phyloP scores from a whole-genome alignment of 2,888 invertebrate genomes.

The Nipponacmea schrenckii region DNA sequence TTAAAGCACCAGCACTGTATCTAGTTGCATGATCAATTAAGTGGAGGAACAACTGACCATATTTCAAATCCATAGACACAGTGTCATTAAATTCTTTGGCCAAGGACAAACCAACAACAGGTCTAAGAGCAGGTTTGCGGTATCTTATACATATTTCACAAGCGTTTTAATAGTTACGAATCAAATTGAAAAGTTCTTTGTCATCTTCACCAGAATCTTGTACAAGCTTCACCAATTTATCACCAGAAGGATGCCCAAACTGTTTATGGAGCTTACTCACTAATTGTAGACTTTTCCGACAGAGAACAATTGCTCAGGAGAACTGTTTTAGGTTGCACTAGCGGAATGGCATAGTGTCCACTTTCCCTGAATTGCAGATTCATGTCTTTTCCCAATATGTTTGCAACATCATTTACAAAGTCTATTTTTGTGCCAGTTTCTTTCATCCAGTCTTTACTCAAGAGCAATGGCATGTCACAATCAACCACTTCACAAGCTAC shows the following conservation, averaged over 20 bases:
- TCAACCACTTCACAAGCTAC: neutral
- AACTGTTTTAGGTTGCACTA: neutral
- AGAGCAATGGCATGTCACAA: neutral
- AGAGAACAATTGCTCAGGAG: neutral
- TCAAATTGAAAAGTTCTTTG: neutral
- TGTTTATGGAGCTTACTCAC: neutral
- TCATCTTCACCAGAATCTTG: constrained; percentile 1
- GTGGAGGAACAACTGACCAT: neutral
- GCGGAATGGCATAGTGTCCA: neutral
- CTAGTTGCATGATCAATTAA: constrained; percentile 9
- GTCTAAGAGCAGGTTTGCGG: neutral
- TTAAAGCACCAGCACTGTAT: neutral
- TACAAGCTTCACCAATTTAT: neutral
- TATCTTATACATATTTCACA: neutral
- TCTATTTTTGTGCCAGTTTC: neutral
- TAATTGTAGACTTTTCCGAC: neutral
- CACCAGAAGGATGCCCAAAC: neutral
- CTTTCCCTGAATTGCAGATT: neutral
- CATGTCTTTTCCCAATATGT: neutral
- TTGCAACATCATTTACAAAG: neutral
- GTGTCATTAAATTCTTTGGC: constrained; percentile 8
- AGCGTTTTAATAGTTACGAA: neutral
- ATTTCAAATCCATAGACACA: constrained; percentile 7
- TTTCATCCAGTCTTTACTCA: neutral
- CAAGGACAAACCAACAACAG: neutral